Base-by-base conservation (phyloP, 2,888 invertebrate species). In the Nephrocerus scutellatus region DNA sequence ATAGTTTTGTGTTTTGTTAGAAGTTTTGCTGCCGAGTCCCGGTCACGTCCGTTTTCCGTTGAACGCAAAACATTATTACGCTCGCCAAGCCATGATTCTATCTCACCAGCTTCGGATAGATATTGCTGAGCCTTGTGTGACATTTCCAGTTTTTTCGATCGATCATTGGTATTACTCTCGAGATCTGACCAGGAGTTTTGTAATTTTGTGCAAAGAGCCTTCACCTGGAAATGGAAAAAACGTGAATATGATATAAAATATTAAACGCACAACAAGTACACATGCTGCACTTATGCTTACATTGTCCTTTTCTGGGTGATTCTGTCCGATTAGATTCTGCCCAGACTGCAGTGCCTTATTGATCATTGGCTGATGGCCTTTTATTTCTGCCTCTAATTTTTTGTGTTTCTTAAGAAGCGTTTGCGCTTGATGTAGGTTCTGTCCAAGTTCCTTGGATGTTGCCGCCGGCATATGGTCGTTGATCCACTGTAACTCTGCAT, bases 1-100 rank as follows among this genome's bases (percentile, higher is more conserved):
- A 93, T 76, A 3, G 88, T 89, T 77, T 96, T 96, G 63, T 97
- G 95, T 62, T 91, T 89, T 1, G 95, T 92, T 13, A 97, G 72
- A 28, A 96, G 73, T 68, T 92, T 93, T 24, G 92, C 89, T 13
- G 92, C 91, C 1, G 89, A 79, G 56, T 90, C 90, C 22, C 91
- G 75, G 66, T 95, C 92, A 32, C 84, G 73, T n/a, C 92, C 92
- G 46, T 83, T 84, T 62, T 92, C 90, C 0, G 80, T 82, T n/a
- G 84, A 84, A 21, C 79, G 77, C 5, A 93, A 69, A 20, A 85
- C 79, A 44, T 86, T 84, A 30, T 81, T 82, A 62, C 86, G 86
- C 70, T 95, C 93, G 23, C 81, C 80, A 47, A 95, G 74, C 93
- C 93, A 95, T 18, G 84, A 81, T 68, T 95, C 95, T 46, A 95